Conservation (phyloP, 2,797 vertebrate species). For the Otolemur crassicaudatus region DNA sequence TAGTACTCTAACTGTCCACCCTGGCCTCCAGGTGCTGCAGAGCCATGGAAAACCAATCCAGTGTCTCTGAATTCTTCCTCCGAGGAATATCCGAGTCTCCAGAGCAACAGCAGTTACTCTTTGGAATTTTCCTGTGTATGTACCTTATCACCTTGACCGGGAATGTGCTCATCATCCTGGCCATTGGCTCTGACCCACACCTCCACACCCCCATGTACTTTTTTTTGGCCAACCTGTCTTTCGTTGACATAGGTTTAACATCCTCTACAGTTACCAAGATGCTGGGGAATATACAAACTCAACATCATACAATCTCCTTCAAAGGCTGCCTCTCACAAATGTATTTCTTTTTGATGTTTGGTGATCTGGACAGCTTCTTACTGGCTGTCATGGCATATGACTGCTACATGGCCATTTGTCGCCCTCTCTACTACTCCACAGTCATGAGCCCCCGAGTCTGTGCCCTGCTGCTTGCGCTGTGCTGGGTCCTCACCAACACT, state of each 20-base stretch:
- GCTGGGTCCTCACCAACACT: slow-evolving; percentile 55
- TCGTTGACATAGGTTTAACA: slow-evolving; percentile 66
- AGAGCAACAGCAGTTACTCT: slow-evolving; percentile 55
- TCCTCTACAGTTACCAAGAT: slow-evolving; percentile 68
- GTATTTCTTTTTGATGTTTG: slow-evolving; percentile 69
- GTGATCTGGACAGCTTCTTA: slow-evolving; percentile 67
- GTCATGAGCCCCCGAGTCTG: slow-evolving; percentile 43
- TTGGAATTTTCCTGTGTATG: slow-evolving; percentile 66
- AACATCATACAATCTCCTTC: slow-evolving; percentile 57
- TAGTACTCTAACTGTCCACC: background rate
- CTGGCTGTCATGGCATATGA: slow-evolving; percentile 67
- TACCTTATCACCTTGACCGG: slow-evolving; percentile 62
- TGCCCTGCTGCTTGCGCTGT: slow-evolving; percentile 37
- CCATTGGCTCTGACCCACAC: slow-evolving; percentile 10
- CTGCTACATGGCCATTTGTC: slow-evolving; percentile 61
- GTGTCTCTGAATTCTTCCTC: slow-evolving; percentile 67
- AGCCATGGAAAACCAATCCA: slow-evolving; percentile 63
- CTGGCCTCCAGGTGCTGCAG: background rate
- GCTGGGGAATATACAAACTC: slow-evolving; percentile 44
- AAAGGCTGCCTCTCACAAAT: slow-evolving; percentile 50
- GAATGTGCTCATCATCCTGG: slow-evolving; percentile 65
- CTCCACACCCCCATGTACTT: slow-evolving; percentile 74
- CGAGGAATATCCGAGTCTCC: slow-evolving; percentile 5
- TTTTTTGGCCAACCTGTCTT: slow-evolving; percentile 70
- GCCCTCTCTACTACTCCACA: slow-evolving; percentile 31